Base-by-base conservation (phyloP, 2,113 vertebrate genomes). In the Pygoscelis antarcticus region DNA sequence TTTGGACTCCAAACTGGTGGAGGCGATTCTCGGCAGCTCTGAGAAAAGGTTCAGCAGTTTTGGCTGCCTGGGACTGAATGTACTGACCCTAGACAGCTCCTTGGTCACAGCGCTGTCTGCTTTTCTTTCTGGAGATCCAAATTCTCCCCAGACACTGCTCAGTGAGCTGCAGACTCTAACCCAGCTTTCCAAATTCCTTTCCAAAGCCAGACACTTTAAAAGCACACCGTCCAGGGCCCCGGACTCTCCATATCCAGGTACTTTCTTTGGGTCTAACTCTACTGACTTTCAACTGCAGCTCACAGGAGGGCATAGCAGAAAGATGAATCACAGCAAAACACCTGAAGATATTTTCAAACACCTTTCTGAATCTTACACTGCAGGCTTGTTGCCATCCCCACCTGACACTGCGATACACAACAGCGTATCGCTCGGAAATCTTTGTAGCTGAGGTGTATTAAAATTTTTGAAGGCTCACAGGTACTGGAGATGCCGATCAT, bases 341-440 rank as follows among this genome's bases (percentile, higher is more conserved):
- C 69, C 80, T 61, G 38, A 78, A 82, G 70, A 21, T 78, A 51
- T 68, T 77, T 82, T 82, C 52, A 57, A 70, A 87, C 22, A 76
- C 38, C 26, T 64, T 69, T 42, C 64, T 66, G 34, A 71, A 16
- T n/a, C 29, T 62, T 19, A 40, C 58, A 62, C 36, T 15, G 21
- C 36, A 91, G 58, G 58, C 47, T 93, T 23, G 42, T 20, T 85
- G 75, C 54, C 65, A 74, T 19, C 38, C 49, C 17, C 54, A 69
- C 60, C 71, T 74, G 70, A 58, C 23, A 22, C 23, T 36, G 36
- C 38, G 38, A 38, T 38, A 40, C 90, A 82, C 23, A 46, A 30
- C 49, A 58, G 44, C 1, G 0, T 46, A 42, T 38, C 2, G 0
- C 55, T 70, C 0, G 0, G 40, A 70, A 68, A 70, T 40, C 69